Percentiles rank a stretch among this genome's conserved stretches.
Evolutionary conservation across 2,888 invertebrate genomes (phyloP).

Genomic region (Lithophane leautieri): DNA sequence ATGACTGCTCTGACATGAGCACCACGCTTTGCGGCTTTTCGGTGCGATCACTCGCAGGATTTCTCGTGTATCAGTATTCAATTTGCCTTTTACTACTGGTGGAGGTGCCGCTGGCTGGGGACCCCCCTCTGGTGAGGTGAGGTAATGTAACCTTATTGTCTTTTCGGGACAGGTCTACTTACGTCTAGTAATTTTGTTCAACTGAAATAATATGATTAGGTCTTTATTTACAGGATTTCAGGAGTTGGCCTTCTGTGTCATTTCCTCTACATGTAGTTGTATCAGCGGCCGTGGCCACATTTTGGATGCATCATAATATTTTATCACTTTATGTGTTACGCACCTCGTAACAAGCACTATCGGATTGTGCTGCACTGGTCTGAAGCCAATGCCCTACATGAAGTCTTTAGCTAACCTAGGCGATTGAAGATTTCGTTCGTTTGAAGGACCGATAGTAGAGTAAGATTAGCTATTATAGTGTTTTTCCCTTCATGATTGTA

Average conservation of each 20-base stretch:
- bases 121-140: no score
- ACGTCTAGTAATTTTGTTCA: background rate
- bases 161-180: background rate
- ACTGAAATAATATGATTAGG: background rate
- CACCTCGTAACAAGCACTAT: slow-evolving; percentile 54
- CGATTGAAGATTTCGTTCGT: background rate
- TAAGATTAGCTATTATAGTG: background rate
- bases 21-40: background rate
- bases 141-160: background rate
- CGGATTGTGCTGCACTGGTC: slow-evolving; percentile 25
- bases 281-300: slow-evolving; percentile 7
- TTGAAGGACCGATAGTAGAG: background rate
- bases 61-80: background rate
- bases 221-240: background rate
- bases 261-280: slow-evolving; percentile 1
- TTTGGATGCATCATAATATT: slow-evolving; percentile 61
- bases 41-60: background rate
- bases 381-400: background rate
- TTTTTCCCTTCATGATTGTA: background rate
- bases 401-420: background rate
- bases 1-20: background rate
- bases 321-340: slow-evolving; percentile 53
- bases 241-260: slow-evolving; percentile 11
- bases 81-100: background rate
- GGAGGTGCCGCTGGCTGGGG: no score